Base-by-base conservation (phyloP, 2,888 invertebrate genomes). In the Tupiocoris notatus region DNA sequence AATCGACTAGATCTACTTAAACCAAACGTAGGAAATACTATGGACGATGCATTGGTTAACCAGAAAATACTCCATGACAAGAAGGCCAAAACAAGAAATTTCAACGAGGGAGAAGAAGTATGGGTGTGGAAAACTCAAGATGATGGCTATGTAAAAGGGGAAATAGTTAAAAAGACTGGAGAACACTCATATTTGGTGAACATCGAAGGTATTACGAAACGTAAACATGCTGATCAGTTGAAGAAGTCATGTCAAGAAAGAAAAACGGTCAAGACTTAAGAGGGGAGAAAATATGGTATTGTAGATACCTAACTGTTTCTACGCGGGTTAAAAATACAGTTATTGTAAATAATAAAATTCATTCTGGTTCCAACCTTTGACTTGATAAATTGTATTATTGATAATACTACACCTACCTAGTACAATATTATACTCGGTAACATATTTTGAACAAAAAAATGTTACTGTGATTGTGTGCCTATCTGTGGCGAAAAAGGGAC, bases 1-100 rank as follows among this genome's bases (percentile, higher is more conserved):
- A 77, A 79, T n/a, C 61, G 78, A 18, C 56, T 81, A 39, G 62
- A 78, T 61, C 70, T 81, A 18, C 77, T 81, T 54, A 20, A 23
- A 23, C 64, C 64, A 6, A 20, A 22, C 64, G n/a, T n/a, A 22
- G 9, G 24, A 7, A n/a, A n/a, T 3, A 17, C 6, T 3, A 64
- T 64, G n/a, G 64, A 64, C 22, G 20, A 6, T 3, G 21, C 21
- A 9, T 3, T 20, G 9, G 9, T 64, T 6, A 22, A 20, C 6
- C 9, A 20, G 7, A 64, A 64, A n/a, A n/a, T 64, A n/a, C 6
- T 6, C 24, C 64, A 64, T 23, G 64, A 64, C 24, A 7, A n/a
- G n/a, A 20, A n/a, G 6, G 6, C 64, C 6, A 7, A 22, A 20
- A n/a, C 2, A 2, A 20, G 64, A 22, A 7, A 20, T 6, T 64